Conservation (phyloP, 2,888 invertebrate genomes). For the Epinotia bilunana region DNA sequence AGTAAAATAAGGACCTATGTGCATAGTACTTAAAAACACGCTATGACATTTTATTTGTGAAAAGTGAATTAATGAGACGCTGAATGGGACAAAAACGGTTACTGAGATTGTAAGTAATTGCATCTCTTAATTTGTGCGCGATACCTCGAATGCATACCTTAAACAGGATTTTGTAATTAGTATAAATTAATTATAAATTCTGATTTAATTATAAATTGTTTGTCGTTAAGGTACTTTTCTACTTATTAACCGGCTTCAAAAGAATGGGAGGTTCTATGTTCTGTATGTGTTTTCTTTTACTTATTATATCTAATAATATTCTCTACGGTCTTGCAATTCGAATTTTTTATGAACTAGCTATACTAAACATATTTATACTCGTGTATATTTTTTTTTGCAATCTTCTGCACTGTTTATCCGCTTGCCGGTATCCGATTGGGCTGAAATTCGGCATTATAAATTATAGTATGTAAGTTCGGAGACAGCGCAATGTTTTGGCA, state of each 20-base stretch:
- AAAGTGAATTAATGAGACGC: background rate
- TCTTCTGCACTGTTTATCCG: no score
- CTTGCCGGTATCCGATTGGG: no score
- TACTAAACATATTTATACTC: background rate
- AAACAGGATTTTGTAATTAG: constrained; percentile 10
- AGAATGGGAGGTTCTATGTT: no score
- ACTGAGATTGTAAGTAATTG: constrained; percentile 27
- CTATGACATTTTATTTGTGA: background rate
- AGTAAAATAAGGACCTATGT: background rate
- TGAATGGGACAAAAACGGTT: constrained; percentile 12
- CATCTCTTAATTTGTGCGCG: constrained; percentile 25
- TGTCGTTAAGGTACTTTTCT: background rate
- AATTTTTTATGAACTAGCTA: background rate
- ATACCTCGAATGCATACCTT: background rate
- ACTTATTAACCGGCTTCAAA: no score
- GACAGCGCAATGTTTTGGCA: no score
- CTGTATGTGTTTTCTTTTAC: background rate
- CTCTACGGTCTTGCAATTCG: background rate
- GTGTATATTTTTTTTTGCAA: background rate
- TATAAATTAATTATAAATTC: background rate
- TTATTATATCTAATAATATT: background rate
- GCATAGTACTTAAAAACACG: background rate
- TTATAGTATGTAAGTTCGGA: no score
- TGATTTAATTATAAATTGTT: background rate
- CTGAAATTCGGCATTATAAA: no score